These are phyloP conservation scores for Myanophis thanlyinensis DNA, from an alignment of 2,113 vertebrate genomes.

Conservation along the genomic window DNA sequence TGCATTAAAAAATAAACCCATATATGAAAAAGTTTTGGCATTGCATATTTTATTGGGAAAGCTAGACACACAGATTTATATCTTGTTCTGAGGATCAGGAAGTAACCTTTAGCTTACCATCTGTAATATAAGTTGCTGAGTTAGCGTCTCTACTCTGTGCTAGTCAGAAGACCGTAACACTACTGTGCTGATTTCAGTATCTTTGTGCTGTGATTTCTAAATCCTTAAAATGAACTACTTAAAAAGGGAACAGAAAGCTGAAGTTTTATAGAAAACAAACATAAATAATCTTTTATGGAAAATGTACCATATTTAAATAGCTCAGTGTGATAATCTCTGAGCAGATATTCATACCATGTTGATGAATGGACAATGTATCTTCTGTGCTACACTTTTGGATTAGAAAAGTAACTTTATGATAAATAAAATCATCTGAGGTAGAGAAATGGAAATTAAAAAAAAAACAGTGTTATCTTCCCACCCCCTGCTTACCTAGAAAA, in stretches of 20 bases:
- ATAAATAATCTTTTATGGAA: conserved; percentile 30
- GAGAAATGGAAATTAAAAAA: not conserved
- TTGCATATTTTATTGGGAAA: not conserved
- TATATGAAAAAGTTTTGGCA: not conserved
- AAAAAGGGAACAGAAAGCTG: conserved; percentile 67
- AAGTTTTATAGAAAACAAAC: conserved; percentile 35
- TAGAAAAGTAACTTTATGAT: not conserved
- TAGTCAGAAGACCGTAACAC: conserved; percentile 56
- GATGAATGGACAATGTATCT: not conserved
- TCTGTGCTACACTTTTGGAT: conserved; percentile 12
- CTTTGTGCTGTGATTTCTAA: conserved; percentile 18
- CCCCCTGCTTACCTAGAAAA: not conserved
- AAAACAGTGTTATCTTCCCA: not conserved
- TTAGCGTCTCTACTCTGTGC: conserved; percentile 38
- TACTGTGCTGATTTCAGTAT: conserved; percentile 35
- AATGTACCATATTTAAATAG: not conserved
- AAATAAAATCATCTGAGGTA: not conserved
- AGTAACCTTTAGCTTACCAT: conserved; percentile 19
- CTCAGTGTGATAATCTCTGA: not conserved
- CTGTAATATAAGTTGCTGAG: conserved; percentile 13
- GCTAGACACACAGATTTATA: not conserved
- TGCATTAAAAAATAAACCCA: not conserved
- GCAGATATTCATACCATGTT: not conserved
- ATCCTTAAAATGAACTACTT: not conserved
- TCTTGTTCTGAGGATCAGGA: not conserved